Conservation (phyloP, 2,797 vertebrate species). For the Catamblyrhynchus diadema region DNA sequence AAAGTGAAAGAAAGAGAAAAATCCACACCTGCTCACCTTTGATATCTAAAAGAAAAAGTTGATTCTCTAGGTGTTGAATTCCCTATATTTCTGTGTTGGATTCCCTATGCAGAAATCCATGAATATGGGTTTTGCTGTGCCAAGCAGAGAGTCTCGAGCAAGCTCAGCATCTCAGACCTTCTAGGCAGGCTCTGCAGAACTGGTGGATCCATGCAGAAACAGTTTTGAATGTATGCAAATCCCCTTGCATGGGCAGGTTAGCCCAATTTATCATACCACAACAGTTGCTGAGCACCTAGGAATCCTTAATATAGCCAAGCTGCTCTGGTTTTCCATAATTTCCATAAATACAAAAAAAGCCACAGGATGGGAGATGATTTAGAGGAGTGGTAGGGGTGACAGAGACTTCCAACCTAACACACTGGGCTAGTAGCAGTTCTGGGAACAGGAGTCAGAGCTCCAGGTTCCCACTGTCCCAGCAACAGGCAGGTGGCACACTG, state of each 20-base stretch:
- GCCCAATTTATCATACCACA: neutral
- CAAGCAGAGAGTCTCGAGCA: neutral
- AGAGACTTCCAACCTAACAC: neutral
- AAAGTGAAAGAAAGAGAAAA: neutral
- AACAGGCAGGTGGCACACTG: neutral
- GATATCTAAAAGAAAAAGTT: neutral
- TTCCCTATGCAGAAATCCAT: neutral
- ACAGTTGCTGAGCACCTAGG: neutral
- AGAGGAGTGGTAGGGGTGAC: neutral
- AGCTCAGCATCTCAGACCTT: neutral
- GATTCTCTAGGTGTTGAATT: neutral
- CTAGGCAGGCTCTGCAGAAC: neutral
- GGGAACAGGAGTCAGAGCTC: neutral
- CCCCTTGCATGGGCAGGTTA: neutral
- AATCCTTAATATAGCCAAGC: neutral
- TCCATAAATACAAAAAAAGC: neutral
- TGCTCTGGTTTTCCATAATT: neutral
- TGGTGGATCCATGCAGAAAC: neutral
- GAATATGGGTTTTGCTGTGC: neutral
- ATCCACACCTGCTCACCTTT: neutral
- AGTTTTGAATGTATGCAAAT: neutral
- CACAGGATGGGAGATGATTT: neutral
- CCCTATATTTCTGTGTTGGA: rapidly evolving
- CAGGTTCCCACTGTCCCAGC: neutral
- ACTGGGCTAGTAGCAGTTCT: neutral